These are phyloP conservation scores for Linhomoeus sp. DNA, from an alignment of 2,888 invertebrate species.

Conservation along the genomic window DNA sequence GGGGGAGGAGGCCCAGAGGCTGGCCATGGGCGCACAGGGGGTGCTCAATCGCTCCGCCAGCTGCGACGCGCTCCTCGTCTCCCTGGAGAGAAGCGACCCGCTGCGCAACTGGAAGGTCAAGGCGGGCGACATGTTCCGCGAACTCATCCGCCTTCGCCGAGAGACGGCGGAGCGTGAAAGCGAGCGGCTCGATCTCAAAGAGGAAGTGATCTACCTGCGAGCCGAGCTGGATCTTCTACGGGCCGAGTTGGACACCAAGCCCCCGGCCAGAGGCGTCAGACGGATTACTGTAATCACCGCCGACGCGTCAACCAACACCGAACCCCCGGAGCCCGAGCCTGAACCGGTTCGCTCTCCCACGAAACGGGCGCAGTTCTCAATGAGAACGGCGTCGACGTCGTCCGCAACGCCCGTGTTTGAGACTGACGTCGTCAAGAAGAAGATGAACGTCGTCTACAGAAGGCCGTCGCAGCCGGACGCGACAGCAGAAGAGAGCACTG, in stretches of 20 bases:
- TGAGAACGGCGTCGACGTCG: background rate
- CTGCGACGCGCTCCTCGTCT: background rate
- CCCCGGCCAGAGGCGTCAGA: too few relatives aligned
- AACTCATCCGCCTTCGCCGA: conserved; percentile 15
- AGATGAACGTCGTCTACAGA: too few relatives aligned
- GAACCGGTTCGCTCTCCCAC: too few relatives aligned
- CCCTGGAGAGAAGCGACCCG: background rate
- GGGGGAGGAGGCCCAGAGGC: conserved; percentile 6
- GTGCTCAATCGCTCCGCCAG: background rate
- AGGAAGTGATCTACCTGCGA: conserved; percentile 8
- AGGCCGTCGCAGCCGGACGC: too few relatives aligned
- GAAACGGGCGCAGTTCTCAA: too few relatives aligned
- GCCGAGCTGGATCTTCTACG: conserved; percentile 13
- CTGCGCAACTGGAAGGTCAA: conserved; percentile 16
- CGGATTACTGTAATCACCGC: too few relatives aligned
- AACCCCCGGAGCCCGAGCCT: too few relatives aligned
- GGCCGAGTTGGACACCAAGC: conserved; percentile 11
- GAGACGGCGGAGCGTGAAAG: background rate
- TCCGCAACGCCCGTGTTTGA: too few relatives aligned
- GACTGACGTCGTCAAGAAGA: too few relatives aligned
- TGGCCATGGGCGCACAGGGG: background rate
- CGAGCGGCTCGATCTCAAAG: background rate
- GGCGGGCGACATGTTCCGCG: conserved; percentile 19
- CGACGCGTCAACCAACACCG: too few relatives aligned
- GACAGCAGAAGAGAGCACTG: too few relatives aligned